Evolutionary conservation across 2,888 invertebrate species (phyloP), one percentile per base, ranked within the genome.

Genomic region (Harmothoe impar): DNA sequence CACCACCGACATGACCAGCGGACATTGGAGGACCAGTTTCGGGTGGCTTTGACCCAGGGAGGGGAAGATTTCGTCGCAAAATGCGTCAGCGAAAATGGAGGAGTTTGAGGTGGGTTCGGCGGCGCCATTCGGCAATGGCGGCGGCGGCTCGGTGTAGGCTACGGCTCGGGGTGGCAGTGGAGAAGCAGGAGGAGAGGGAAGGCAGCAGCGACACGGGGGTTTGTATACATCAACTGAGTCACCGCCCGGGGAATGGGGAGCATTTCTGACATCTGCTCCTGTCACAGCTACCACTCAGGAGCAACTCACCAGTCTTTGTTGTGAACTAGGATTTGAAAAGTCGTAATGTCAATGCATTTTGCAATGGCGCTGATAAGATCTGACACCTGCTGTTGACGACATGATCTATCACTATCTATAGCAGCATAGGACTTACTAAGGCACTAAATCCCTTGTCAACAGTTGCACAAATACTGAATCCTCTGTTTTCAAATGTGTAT

Each of bases 31-130:
- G 10, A 54, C 29, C 54, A 10, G 10, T 29, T n/a, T 52, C 0
- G 1, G 29, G 29, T n/a, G 20, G 10, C 10, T 86, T 86, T 56
- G 31, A 54, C 86, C 25, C 15, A 20, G n/a, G 33, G 17, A 25
- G 52, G 20, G 52, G n/a, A 0, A 86, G 86, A 54, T 86, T 86
- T 86, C 56, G 86, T 52, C 56, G 29, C 52, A 56, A 86, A 86
- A 54, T 29, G 7, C 17, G 54, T 1, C 17, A n/a, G 86, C 86
- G 56, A 43, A 86, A 86, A 86, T 17, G 84, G 23, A 86, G 86
- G 25, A 56, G 51, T 86, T 86, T 86, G 86, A 25, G 81, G 52
- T 52, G 86, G 52, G 86, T n/a, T 23, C 20, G 84, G 29, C 54
- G 52, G 54, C 29, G 52, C 20, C 23, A 52, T 35, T 43, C 84